Conservation (phyloP, 2,888 invertebrate genomes). For the Cerastis leucographa region DNA sequence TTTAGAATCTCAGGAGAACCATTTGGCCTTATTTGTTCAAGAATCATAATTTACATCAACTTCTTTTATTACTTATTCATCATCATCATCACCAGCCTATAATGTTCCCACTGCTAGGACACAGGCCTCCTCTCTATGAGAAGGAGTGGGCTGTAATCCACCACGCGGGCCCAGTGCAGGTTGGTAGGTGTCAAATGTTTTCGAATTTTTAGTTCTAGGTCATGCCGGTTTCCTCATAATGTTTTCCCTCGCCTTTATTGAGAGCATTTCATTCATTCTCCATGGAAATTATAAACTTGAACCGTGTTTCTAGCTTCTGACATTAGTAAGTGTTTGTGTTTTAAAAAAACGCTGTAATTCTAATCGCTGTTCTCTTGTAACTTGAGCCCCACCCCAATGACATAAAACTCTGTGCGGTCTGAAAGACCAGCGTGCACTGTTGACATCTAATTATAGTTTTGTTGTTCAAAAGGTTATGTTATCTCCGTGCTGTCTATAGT, state of each 20-base stretch:
- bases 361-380: conserved; percentile 25
- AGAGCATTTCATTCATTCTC: too few relatives aligned
- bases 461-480: conserved; percentile 48
- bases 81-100: too few relatives aligned
- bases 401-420: conserved; percentile 69
- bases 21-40: not conserved
- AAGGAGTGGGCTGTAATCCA: too few relatives aligned
- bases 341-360: not conserved
- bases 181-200: too few relatives aligned
- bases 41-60: not conserved
- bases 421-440: conserved; percentile 60
- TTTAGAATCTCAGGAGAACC: not conserved
- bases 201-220: too few relatives aligned
- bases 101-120: too few relatives aligned
- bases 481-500: conserved; percentile 10
- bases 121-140: too few relatives aligned
- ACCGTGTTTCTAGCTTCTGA: not conserved
- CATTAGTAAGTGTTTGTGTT: not conserved
- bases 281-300: too few relatives aligned
- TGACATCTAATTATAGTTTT: conserved; percentile 70
- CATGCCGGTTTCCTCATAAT: too few relatives aligned
- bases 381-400: conserved; percentile 29
- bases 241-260: too few relatives aligned
- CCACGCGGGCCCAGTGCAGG: too few relatives aligned
- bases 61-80: too few relatives aligned